Evolutionary conservation across 37 sponge, comb jelly and placozoan genomes (phyloP).

Genomic region (Cliona cf. orientalis): DNA sequence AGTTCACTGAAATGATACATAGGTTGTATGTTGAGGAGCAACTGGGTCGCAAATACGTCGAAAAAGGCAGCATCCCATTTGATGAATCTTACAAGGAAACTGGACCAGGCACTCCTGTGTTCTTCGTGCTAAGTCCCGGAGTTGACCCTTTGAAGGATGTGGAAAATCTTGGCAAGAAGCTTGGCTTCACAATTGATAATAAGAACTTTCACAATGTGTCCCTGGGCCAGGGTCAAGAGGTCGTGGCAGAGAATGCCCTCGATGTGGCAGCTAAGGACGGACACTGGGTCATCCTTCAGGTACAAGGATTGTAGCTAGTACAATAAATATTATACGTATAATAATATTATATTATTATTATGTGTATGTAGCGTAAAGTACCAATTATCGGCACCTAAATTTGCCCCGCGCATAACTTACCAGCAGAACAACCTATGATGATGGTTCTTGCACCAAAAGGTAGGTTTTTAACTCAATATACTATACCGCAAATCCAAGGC

Average conservation of each 20-base stretch:
- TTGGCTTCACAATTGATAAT: constrained; percentile 87
- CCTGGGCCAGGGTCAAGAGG: constrained; percentile 98
- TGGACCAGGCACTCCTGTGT: constrained; percentile 94
- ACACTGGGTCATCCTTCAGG: constrained; percentile 96
- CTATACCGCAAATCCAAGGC: no score
- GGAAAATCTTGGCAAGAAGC: constrained; percentile 93
- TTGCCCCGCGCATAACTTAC: no score
- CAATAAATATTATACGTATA: no score
- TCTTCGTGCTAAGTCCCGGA: constrained; percentile 98
- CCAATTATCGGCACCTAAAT: no score
- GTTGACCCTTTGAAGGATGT: constrained; percentile 99
- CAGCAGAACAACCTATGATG: no score
- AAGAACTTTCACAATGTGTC: constrained; percentile 95
- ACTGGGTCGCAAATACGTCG: constrained; percentile 93
- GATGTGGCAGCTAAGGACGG: constrained; percentile 93
- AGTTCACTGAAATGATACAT: not conserved
- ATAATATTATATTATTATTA: no score
- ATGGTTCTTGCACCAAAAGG: no score
- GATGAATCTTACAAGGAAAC: constrained; percentile 95
- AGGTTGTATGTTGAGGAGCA: constrained; percentile 96
- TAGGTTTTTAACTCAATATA: no score
- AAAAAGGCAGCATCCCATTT: constrained; percentile 84
- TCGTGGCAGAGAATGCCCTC: constrained; percentile 96
- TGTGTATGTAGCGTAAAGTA: no score
- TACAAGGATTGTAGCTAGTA: not conserved